Conservation (phyloP, 2,888 invertebrate species). For the Idaea straminata region DNA sequence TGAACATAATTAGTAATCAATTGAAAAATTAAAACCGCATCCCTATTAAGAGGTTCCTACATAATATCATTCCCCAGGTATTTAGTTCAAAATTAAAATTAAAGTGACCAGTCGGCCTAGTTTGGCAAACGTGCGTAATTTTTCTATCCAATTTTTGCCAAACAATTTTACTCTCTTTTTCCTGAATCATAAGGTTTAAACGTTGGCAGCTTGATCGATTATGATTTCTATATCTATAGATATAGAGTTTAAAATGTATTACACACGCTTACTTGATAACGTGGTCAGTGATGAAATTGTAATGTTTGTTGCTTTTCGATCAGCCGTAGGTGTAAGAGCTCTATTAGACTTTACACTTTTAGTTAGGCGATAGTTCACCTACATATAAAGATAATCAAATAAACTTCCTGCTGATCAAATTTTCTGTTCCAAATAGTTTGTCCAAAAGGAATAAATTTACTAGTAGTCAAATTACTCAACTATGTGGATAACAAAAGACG, state of each 20-base stretch:
- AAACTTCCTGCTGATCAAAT: too few relatives aligned
- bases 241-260: conserved; percentile 7
- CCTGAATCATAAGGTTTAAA: conserved; percentile 1
- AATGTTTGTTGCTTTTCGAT: not conserved
- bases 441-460: too few relatives aligned
- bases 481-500: too few relatives aligned
- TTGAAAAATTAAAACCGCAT: conserved; percentile 10
- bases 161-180: conserved; percentile 11
- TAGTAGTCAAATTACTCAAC: too few relatives aligned
- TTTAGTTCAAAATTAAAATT: conserved; percentile 27
- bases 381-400: too few relatives aligned
- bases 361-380: not conserved
- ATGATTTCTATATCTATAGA: conserved; percentile 11
- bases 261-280: not conserved
- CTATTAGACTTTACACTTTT: not conserved
- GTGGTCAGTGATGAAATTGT: conserved; percentile 1
- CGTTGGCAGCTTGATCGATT: conserved; percentile 1
- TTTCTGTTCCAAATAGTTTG: too few relatives aligned
- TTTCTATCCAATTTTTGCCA: conserved; percentile 5
- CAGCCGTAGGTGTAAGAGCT: not conserved
- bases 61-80: conserved; percentile 15
- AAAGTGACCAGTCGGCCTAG: conserved; percentile 27
- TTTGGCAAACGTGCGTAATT: conserved; percentile 26
- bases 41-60: conserved; percentile 20
- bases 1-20: too few relatives aligned